phyloP scores from a whole-genome alignment of 2,797 vertebrate species.

The Melanotaenia trifasciata region DNA sequence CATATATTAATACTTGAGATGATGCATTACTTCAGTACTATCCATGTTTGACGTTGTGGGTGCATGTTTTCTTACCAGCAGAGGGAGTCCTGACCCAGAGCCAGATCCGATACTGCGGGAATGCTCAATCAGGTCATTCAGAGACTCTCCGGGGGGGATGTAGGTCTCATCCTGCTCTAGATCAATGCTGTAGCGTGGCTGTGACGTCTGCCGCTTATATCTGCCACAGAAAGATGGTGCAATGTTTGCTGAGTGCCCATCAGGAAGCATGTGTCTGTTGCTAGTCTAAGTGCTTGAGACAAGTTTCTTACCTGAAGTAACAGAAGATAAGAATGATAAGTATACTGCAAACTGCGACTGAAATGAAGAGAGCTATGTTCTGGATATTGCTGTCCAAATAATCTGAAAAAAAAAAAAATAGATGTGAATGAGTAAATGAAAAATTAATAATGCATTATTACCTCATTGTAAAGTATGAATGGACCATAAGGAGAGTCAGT shows the following conservation, averaged over 20 bases:
- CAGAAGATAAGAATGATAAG: constrained; percentile 89
- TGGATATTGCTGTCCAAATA: constrained; percentile 88
- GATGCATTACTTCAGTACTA: neutral
- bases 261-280: neutral
- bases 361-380: constrained; percentile 90
- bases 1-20: no score
- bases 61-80: constrained; percentile 86
- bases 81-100: constrained; percentile 98
- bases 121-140: constrained; percentile 93
- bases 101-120: constrained; percentile 91
- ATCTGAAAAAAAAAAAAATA: constrained; percentile 74
- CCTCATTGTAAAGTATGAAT: neutral
- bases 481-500: neutral
- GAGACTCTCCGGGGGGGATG: constrained; percentile 90
- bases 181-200: constrained; percentile 90
- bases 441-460: neutral
- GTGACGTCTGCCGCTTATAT: constrained; percentile 89
- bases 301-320: constrained; percentile 89
- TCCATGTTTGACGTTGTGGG: constrained; percentile 4
- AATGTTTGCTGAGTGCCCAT: neutral
- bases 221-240: constrained; percentile 68
- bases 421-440: neutral
- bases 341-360: constrained; percentile 88
- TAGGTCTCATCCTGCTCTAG: constrained; percentile 93
- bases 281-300: neutral